Base-by-base conservation (phyloP, 2,797 vertebrate genomes). In the Harpagifer antarcticus region DNA sequence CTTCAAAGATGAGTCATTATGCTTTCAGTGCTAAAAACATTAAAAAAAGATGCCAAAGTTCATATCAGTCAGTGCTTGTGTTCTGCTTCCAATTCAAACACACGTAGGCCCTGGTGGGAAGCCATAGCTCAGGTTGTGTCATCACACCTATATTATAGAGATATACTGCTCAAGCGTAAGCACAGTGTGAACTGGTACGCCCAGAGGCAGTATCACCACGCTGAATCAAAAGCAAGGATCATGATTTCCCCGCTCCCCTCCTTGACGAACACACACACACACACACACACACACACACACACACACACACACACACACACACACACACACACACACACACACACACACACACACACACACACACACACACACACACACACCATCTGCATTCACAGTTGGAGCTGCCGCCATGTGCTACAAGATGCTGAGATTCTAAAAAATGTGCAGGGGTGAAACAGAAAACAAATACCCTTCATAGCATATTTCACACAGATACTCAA, bases 161-260 rank as follows among this genome's bases (percentile, higher is more conserved):
- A 84, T 72, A 48, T 60, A 81, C 82, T 61, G 20, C 73, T 47
- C 42, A 17, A 37, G 15, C 31, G 31, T 58, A 56, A 79, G 65
- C 53, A 40, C 68, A 59, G 74, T 57, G 17, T 57, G 72, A 74
- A 72, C 76, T 64, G 43, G 50, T 45, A 33, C 31, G 20, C 62
- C 68, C 54, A 55, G 60, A 65, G 58, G 57, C 77, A 17, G 58
- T 37, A 58, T 75, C 80, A 65, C 63, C 58, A 71, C 83, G 64
- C 72, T 59, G 81, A 85, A 81, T 90, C 67, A 75, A 66, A 87
- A 85, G 59, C 27, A 47, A 74, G 50, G 69, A 85, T 83, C 68
- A 65, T 17, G 6, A 70, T 69, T 76, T 52, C 53, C 72, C 55
- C 52, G 55, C 74, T 67, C 45, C 17, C 69, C 1, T 54, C 71